phyloP scores from a whole-genome alignment of 2,113 vertebrate genomes.

The Tamias sibiricus region DNA sequence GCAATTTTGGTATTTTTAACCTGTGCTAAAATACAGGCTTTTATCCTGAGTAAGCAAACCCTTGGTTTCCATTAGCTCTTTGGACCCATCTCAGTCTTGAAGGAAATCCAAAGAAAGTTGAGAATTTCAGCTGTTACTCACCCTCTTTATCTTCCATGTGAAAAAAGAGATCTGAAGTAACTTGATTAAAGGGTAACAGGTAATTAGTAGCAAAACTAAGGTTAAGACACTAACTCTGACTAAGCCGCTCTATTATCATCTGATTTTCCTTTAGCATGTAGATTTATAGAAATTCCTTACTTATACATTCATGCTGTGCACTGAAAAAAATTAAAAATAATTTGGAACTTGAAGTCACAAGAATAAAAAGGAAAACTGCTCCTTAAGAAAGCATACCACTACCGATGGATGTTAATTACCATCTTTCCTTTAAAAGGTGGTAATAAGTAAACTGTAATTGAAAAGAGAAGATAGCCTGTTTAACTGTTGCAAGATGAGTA shows the following conservation, averaged over 20 bases:
- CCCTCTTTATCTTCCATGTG: neutral
- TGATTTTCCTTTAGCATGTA: neutral
- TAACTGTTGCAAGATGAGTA: conserved; percentile 15
- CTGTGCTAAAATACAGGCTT: neutral
- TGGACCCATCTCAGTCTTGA: neutral
- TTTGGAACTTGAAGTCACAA: conserved; percentile 43
- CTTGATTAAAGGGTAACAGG: neutral
- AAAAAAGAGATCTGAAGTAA: neutral
- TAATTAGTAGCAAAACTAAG: conserved; percentile 5
- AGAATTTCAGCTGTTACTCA: neutral
- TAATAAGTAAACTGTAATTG: conserved; percentile 37
- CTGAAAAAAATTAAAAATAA: conserved; percentile 3
- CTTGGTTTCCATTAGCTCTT: neutral
- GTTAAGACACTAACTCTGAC: neutral
- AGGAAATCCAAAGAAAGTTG: neutral
- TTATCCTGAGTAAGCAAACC: neutral
- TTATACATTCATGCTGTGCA: neutral
- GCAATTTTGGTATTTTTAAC: neutral
- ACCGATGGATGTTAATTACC: conserved; percentile 10
- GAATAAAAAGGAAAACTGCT: conserved; percentile 23
- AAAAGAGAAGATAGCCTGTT: conserved; percentile 11
- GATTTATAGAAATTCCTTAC: conserved; percentile 14
- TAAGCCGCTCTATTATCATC: neutral
- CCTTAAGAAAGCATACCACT: neutral
- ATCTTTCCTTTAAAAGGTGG: conserved; percentile 13